These are phyloP conservation scores for Ooceraea biroi DNA, from an alignment of 1,140 invertebrate species.

Conservation along the genomic window DNA sequence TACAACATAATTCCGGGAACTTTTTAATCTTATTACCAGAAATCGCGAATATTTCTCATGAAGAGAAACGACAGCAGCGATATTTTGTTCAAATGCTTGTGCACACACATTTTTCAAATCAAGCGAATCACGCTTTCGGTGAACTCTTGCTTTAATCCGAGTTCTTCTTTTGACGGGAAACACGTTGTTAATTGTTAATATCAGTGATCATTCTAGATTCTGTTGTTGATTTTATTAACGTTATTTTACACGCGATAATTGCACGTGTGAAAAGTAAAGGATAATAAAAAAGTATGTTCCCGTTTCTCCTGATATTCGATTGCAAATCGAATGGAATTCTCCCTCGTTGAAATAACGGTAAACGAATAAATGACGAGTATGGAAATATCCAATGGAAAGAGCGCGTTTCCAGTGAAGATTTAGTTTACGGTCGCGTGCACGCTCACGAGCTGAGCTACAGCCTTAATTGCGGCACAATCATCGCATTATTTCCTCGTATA, in stretches of 20 bases:
- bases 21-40: conserved; percentile 1
- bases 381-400: conserved; percentile 38
- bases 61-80: background rate
- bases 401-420: conserved; percentile 43
- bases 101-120: background rate
- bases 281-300: background rate
- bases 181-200: background rate
- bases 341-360: conserved; percentile 41
- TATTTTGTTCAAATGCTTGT: background rate
- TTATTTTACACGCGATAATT: conserved; percentile 29
- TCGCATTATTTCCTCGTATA: conserved; percentile 57
- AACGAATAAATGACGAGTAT: conserved; percentile 36
- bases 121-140: conserved; percentile 32
- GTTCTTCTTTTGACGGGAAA: background rate
- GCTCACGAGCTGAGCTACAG: conserved; percentile 46
- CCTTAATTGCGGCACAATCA: conserved; percentile 55
- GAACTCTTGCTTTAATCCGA: background rate
- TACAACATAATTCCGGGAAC: conserved; percentile 10
- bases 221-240: background rate
- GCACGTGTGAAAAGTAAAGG: background rate
- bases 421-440: conserved; percentile 44
- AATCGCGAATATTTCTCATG: background rate
- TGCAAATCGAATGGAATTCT: conserved; percentile 22
- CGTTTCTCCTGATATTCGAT: conserved; percentile 7
- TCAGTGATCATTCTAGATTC: conserved; percentile 1